Evolutionary conservation across 2,113 vertebrate genomes (phyloP).

Genomic region (Pseudorhombus dupliciocellatus): DNA sequence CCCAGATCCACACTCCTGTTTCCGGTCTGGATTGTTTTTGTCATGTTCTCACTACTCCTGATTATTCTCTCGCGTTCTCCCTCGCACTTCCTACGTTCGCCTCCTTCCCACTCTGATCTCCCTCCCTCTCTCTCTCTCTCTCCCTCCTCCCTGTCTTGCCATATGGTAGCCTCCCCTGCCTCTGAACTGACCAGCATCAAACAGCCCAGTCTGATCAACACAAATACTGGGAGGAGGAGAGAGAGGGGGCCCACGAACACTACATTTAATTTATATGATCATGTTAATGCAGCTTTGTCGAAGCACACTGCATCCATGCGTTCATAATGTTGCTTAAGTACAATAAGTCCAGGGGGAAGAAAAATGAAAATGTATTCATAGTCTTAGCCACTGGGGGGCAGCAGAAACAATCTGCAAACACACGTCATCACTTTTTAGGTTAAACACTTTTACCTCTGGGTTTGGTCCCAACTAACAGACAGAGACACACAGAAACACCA

Average conservation of each 20-base stretch:
- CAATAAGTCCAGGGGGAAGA: neutral
- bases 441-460: too few relatives aligned
- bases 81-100: neutral
- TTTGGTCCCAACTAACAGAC: too few relatives aligned
- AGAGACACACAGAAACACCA: too few relatives aligned
- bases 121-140: conserved; percentile 1
- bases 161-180: conserved; percentile 29
- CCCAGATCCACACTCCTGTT: conserved; percentile 18
- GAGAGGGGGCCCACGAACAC: conserved; percentile 13
- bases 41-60: neutral
- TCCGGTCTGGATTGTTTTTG: conserved; percentile 14
- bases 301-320: too few relatives aligned
- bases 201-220: conserved; percentile 42
- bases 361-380: neutral
- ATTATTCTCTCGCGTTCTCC: neutral
- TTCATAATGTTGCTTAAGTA: neutral
- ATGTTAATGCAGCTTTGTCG: neutral
- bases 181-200: conserved; percentile 61
- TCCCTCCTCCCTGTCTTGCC: neutral
- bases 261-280: neutral
- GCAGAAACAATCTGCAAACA: neutral
- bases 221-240: neutral
- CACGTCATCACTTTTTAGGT: neutral
- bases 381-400: neutral
- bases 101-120: neutral